These are phyloP conservation scores for Chaitophorus viminalis DNA, from an alignment of 2,888 invertebrate genomes.

Conservation along the genomic window DNA sequence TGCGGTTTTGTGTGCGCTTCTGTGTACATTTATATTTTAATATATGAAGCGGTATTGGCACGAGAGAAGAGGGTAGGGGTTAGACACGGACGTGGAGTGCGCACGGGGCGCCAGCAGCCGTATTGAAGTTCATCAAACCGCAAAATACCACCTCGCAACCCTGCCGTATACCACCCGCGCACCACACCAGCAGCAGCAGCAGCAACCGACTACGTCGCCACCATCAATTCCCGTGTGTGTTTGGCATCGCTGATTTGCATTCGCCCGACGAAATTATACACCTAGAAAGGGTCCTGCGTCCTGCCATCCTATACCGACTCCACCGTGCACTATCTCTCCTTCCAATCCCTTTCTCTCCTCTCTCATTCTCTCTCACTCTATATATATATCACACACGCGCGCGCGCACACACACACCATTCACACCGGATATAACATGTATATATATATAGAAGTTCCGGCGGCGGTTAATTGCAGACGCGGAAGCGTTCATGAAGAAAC, in stretches of 20 bases:
- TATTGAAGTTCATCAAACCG: constrained; percentile 62
- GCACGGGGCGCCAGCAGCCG: background rate
- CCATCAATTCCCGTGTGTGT: constrained; percentile 59
- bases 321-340: no score
- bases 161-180: background rate
- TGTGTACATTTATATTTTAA: background rate
- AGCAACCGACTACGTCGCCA: constrained; percentile 7
- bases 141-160: constrained; percentile 37
- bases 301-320: background rate
- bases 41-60: background rate
- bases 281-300: constrained; percentile 45
- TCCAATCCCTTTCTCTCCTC: background rate
- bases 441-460: constrained; percentile 7
- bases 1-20: background rate
- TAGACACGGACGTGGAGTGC: background rate
- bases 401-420: background rate
- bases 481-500: constrained; percentile 61
- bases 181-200: background rate
- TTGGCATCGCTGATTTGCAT: constrained; percentile 61
- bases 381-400: no score
- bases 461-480: constrained; percentile 57
- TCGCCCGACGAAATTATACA: constrained; percentile 57
- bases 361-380: no score
- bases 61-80: no score
- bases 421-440: background rate